Evolutionary conservation across 64 coral and sea anemone genomes (phyloP).

Genomic region (Orbicella faveolata): DNA sequence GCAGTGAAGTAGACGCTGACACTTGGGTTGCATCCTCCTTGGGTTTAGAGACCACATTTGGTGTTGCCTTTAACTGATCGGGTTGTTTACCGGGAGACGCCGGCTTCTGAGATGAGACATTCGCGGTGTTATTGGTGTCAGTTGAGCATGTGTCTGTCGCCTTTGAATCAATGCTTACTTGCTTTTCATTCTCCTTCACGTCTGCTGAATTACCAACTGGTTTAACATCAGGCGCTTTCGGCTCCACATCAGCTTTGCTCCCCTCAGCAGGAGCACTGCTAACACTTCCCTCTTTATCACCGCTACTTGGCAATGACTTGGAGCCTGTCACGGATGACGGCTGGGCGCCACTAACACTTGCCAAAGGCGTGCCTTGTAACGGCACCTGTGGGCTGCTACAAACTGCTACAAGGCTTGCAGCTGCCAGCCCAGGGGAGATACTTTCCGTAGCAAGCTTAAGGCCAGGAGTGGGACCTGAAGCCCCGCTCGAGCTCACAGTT

Average conservation of each 20-base stretch:
- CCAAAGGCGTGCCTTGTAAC: not conserved
- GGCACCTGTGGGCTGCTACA: slow-evolving; percentile 52
- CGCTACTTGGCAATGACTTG: not conserved
- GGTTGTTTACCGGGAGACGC: not conserved
- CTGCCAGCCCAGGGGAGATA: slow-evolving; percentile 55
- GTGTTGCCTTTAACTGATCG: not conserved
- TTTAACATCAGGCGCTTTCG: not conserved
- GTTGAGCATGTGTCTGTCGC: not conserved
- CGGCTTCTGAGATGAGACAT: not conserved
- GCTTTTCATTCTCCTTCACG: not conserved
- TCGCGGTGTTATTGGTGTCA: not conserved
- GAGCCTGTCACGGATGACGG: not conserved
- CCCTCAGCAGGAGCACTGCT: not conserved
- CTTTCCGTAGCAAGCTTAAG: slow-evolving; percentile 7
- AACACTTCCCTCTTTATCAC: not conserved
- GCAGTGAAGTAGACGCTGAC: not conserved
- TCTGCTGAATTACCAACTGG: not conserved
- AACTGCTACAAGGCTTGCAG: slow-evolving; percentile 62
- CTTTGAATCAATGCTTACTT: not conserved
- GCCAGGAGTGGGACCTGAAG: not conserved
- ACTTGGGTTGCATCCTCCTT: not conserved
- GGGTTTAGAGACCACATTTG: not conserved
- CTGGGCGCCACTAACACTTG: not conserved
- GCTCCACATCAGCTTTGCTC: not conserved
- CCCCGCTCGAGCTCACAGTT: not conserved